These are phyloP conservation scores for Fragum sueziense DNA, from an alignment of 2,888 invertebrate genomes.

Conservation along the genomic window DNA sequence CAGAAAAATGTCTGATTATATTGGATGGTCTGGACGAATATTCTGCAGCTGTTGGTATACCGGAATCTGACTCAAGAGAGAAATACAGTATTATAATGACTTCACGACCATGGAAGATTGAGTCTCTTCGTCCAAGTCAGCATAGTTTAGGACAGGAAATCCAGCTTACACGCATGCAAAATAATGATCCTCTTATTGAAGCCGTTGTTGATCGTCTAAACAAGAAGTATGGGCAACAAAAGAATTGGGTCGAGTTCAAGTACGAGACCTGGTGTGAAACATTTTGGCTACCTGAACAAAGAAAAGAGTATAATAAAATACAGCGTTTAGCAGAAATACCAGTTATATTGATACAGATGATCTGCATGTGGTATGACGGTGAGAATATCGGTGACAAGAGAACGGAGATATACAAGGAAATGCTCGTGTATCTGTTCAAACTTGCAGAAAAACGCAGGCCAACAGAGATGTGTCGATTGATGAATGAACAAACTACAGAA, in stretches of 20 bases:
- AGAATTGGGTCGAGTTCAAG: not conserved
- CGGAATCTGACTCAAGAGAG: not conserved
- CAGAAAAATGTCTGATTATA: constrained; percentile 9
- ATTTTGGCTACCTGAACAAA: too few relatives aligned
- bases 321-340: not conserved
- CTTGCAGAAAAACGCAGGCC: not conserved
- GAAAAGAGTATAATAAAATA: not conserved
- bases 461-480: not conserved
- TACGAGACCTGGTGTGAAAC: too few relatives aligned
- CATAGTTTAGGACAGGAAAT: not conserved
- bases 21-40: constrained; percentile 5
- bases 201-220: not conserved
- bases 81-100: not conserved
- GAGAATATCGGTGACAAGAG: not conserved
- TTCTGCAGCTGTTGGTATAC: not conserved
- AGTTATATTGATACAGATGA: constrained; percentile 5
- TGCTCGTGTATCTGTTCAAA: constrained; percentile 2
- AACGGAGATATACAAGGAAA: not conserved
- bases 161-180: not conserved
- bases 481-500: not conserved
- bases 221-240: not conserved
- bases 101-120: constrained; percentile 15
- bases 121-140: not conserved
- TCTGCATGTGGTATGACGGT: constrained; percentile 23
- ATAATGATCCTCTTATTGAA: not conserved